Conservation (phyloP, 2,888 invertebrate species). For the Nomada hirtipes region DNA sequence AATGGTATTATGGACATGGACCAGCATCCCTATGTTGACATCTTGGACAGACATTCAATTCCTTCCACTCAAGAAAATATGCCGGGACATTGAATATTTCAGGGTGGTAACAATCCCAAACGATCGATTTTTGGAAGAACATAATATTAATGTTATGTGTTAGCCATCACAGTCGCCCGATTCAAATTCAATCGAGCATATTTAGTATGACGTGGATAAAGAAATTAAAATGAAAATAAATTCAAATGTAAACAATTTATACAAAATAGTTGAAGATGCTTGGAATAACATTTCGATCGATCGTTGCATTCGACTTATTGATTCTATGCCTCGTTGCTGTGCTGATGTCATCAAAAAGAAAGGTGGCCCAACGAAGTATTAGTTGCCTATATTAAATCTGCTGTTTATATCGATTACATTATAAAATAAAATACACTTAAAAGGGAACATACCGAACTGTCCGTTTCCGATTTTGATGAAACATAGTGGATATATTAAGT, state of each 20-base stretch:
- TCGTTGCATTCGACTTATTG: neutral
- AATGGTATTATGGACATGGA: conserved; percentile 8
- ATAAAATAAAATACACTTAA: neutral
- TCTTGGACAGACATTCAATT: neutral
- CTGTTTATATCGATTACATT: neutral
- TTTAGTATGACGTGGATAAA: neutral
- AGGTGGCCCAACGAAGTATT: conserved; percentile 2
- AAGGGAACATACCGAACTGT: no score
- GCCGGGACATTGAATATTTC: neutral
- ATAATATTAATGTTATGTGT: neutral
- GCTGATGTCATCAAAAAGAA: neutral
- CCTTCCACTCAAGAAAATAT: neutral
- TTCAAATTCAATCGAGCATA: neutral
- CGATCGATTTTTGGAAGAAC: neutral
- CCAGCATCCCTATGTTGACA: neutral
- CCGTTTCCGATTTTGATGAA: no score
- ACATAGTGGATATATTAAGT: no score
- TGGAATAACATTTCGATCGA: neutral
- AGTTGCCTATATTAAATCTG: neutral
- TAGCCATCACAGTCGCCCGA: neutral
- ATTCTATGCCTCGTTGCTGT: neutral
- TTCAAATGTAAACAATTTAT: neutral
- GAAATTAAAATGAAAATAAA: neutral
- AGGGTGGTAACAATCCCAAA: neutral
- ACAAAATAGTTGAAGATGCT: neutral